These are phyloP conservation scores for Dromas ardeola DNA, from an alignment of 2,113 vertebrate species.

Conservation along the genomic window DNA sequence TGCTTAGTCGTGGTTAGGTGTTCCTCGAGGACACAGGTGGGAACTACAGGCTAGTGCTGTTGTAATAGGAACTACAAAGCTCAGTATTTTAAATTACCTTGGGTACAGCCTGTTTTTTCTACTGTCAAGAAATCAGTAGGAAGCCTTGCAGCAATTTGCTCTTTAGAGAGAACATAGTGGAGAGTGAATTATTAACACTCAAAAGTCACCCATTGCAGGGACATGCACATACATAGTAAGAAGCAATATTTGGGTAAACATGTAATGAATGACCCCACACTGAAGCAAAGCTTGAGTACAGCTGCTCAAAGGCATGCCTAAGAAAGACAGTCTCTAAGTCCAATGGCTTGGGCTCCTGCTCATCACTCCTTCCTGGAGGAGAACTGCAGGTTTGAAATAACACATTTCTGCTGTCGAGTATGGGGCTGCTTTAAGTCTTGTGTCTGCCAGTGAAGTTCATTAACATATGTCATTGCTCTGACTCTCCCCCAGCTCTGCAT, in stretches of 20 bases:
- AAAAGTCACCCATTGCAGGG: no score
- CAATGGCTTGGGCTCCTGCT: background rate
- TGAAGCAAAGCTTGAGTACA: background rate
- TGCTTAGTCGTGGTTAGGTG: background rate
- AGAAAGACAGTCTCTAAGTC: background rate
- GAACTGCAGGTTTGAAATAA: background rate
- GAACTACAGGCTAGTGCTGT: background rate
- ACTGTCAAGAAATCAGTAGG: background rate
- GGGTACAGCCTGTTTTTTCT: background rate
- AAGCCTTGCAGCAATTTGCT: background rate
- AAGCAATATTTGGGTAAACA: background rate
- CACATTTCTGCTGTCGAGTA: background rate
- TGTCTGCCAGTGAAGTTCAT: background rate
- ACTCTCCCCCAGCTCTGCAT: background rate
- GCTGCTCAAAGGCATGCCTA: background rate
- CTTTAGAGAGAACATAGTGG: fast-evolving
- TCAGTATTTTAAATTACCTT: background rate
- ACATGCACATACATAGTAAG: background rate
- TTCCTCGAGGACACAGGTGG: background rate
- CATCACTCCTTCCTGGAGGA: background rate
- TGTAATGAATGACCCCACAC: background rate
- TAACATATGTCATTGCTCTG: background rate
- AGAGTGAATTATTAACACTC: background rate
- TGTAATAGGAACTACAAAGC: background rate
- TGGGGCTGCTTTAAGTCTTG: background rate